A percentile compares a stretch with the other conserved stretches of the same genome.
phyloP scores from a whole-genome alignment of 2,888 invertebrate species.

The Macrophya alboannulata region DNA sequence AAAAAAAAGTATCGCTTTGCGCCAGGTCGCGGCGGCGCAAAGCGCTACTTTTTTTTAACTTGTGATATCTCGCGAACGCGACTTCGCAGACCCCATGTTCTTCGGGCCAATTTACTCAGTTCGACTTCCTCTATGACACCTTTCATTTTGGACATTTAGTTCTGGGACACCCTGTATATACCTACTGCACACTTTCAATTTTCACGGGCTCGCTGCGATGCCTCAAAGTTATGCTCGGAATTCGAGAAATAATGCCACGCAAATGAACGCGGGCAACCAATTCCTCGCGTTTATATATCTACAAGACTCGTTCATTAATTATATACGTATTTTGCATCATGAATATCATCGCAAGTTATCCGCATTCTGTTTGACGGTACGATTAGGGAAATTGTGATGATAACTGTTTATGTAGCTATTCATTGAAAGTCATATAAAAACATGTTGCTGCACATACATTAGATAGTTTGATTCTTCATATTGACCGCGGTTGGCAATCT shows the following conservation, averaged over 20 bases:
- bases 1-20: no score
- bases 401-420: neutral
- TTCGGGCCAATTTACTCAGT: no score
- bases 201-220: constrained; percentile 24
- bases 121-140: no score
- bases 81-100: no score
- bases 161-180: no score
- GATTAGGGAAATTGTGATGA: neutral
- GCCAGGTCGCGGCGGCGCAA: no score
- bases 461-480: neutral
- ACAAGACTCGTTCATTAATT: neutral
- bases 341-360: neutral
- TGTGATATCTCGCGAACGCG: no score
- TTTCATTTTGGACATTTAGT: no score
- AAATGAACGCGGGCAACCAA: constrained; percentile 12
- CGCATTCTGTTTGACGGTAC: neutral
- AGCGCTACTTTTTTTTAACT: no score
- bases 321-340: neutral
- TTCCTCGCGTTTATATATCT: neutral
- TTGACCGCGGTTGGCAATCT: neutral
- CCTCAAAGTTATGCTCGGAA: constrained; percentile 37
- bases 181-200: constrained; percentile 43
- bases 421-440: neutral
- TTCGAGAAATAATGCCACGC: constrained; percentile 11
- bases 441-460: neutral